Evolutionary conservation across 2,888 invertebrate species (phyloP), one percentile per base, ranked within the genome.

Genomic region (Atherix ibis): DNA sequence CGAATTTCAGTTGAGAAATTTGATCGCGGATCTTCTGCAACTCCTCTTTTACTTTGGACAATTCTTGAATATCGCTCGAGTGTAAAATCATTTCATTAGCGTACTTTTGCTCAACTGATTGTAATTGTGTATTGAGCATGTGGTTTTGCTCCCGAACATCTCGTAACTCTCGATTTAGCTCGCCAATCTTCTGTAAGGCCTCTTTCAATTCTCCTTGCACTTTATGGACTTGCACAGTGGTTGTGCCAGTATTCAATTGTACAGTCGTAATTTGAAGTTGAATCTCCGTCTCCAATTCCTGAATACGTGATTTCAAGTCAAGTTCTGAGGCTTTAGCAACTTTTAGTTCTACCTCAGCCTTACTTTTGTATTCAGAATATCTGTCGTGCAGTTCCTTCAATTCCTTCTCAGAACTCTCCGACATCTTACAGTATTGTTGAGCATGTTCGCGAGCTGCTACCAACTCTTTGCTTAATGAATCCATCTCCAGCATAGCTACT

Each of bases 361-460:
- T 69, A 28, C 61, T 54, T 47, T 74, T 72, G 41, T 69, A 70
- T 14, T 64, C 64, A 27, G 67, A 64, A 49, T 72, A 71, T 44
- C 70, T 67, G 36, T 65, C 64, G 34, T 70, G 68, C 4, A 77
- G 57, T 38, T 68, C 65, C 54, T 74, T 73, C 31, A 84, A 62
- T 60, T 84, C 82, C 37, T 71, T 73, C 57, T 91, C 89, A 13
- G 87, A 72, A 41, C 73, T 71, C 53, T 84, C 79, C 1, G 89
- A 78, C 46, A 92, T 78, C 45, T 78, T 76, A 51, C 77, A 79
- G 58, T 87, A 88, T 52, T 92, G 87, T 46, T 81, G 77, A 9
- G 77, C 71, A 48, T 85, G 83, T 48, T 80, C 76, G 46, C 76
- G 76, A 2, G 79, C 67, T 25, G 74, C 68, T 45, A 45, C 70